Evolutionary conservation across 2,888 invertebrate genomes (phyloP).

Genomic region (Drosophila sordidula): DNA sequence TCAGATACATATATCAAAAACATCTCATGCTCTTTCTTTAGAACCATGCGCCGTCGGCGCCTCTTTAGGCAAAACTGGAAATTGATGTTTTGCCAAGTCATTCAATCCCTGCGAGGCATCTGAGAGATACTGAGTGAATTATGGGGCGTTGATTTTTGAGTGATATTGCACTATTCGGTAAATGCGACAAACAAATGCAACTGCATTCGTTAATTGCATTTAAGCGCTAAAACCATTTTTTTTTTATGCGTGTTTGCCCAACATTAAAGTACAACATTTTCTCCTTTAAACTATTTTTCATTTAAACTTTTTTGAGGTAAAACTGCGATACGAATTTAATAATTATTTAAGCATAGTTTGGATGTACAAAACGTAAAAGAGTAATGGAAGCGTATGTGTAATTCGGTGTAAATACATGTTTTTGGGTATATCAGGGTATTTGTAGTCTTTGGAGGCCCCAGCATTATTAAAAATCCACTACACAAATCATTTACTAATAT

Average conservation of each 20-base stretch:
- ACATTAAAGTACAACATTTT: too few species aligned
- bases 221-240: slow-evolving; percentile 16
- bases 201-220: slow-evolving; percentile 37
- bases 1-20: slow-evolving; percentile 45
- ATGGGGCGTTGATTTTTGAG: slow-evolving; percentile 79
- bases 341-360: too few species aligned
- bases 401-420: too few species aligned
- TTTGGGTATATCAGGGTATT: too few species aligned
- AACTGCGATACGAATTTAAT: too few species aligned
- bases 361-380: too few species aligned
- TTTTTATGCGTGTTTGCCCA: too few species aligned
- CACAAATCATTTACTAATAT: too few species aligned
- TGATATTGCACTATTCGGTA: slow-evolving; percentile 76
- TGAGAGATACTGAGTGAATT: slow-evolving; percentile 34
- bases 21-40: slow-evolving; percentile 62
- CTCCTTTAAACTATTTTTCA: background rate
- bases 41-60: slow-evolving; percentile 73
- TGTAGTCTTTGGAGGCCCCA: too few species aligned
- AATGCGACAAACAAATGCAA: slow-evolving; percentile 26
- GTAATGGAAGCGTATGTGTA: too few species aligned
- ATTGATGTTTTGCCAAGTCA: slow-evolving; percentile 46
- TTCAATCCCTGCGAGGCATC: slow-evolving; percentile 18
- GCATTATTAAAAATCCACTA: too few species aligned
- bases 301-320: too few species aligned
- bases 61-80: slow-evolving; percentile 33